These are phyloP conservation scores for Thecocarcelia acutangulata DNA, from an alignment of 2,888 invertebrate species.

Conservation along the genomic window DNA sequence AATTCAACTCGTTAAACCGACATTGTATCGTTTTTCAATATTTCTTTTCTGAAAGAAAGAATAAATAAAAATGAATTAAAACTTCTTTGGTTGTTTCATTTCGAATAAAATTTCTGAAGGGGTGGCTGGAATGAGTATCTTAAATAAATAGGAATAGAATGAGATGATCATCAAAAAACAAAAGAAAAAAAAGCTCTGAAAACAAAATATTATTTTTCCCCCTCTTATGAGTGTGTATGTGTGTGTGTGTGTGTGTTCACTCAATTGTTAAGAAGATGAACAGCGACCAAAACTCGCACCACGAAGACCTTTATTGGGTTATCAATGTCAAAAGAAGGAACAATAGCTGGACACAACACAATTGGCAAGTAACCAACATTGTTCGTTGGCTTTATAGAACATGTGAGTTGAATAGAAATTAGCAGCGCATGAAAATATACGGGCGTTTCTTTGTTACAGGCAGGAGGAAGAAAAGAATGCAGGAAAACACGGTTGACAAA, in stretches of 20 bases:
- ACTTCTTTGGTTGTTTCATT: constrained; percentile 5
- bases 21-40: too few relatives aligned
- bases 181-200: constrained; percentile 37
- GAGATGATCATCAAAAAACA: constrained; percentile 10
- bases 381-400: constrained; percentile 52
- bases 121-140: constrained; percentile 48
- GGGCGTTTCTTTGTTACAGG: constrained; percentile 51
- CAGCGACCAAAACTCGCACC: constrained; percentile 16
- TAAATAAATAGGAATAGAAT: constrained; percentile 35
- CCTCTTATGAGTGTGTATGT: background rate
- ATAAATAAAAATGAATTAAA: constrained; percentile 49
- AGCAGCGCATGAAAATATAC: constrained; percentile 66
- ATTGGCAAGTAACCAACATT: constrained; percentile 65
- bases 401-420: constrained; percentile 68
- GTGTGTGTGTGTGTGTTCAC: background rate
- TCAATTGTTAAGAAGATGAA: background rate
- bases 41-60: constrained; percentile 1
- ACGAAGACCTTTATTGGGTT: constrained; percentile 63
- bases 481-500: constrained; percentile 15
- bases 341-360: constrained; percentile 67
- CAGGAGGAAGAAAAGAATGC: constrained; percentile 6
- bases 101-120: constrained; percentile 4
- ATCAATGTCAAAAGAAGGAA: constrained; percentile 64
- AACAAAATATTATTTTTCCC: constrained; percentile 45
- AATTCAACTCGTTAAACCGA: too few relatives aligned